Evolutionary conservation across 2,888 invertebrate genomes (phyloP).

Genomic region (Torymus auratus): DNA sequence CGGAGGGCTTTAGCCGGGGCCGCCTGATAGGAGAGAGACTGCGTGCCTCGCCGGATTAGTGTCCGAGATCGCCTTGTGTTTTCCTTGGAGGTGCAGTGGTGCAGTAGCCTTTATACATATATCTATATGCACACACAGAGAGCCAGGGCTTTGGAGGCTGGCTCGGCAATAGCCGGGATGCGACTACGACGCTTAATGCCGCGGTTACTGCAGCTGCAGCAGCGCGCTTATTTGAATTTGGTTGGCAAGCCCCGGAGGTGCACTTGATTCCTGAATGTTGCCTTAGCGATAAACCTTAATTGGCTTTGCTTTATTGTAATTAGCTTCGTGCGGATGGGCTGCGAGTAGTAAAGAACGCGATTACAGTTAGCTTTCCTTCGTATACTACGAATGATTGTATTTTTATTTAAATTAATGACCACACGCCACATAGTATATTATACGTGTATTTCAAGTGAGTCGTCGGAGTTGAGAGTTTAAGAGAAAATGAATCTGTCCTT

Average conservation of each 20-base stretch:
- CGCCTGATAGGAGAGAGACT: background rate
- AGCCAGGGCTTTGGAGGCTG: background rate
- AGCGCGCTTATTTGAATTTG: slow-evolving; percentile 25
- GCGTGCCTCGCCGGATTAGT: slow-evolving; percentile 18
- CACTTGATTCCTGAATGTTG: background rate
- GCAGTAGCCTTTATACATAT: too few relatives aligned
- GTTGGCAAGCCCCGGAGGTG: background rate
- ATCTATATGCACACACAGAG: too few relatives aligned
- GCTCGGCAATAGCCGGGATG: background rate
- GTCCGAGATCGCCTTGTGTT: slow-evolving; percentile 10
- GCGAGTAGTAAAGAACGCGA: background rate
- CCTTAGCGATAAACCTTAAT: slow-evolving; percentile 12
- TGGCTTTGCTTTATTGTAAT: slow-evolving; percentile 4
- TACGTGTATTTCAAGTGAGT: too few relatives aligned
- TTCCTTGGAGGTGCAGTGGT: too few relatives aligned
- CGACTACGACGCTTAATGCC: slow-evolving; percentile 1
- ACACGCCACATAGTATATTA: too few relatives aligned
- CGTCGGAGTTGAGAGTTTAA: too few relatives aligned
- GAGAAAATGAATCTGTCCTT: too few relatives aligned
- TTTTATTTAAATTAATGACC: too few relatives aligned
- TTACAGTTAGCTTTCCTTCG: too few relatives aligned
- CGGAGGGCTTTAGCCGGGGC: background rate
- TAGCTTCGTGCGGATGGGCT: too few relatives aligned
- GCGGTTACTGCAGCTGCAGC: background rate
- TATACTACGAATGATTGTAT: too few relatives aligned